A percentile compares a stretch with the other conserved stretches of the same genome.
Conservation (phyloP, 2,888 invertebrate genomes). For the Xestoiulus laeticollis region DNA sequence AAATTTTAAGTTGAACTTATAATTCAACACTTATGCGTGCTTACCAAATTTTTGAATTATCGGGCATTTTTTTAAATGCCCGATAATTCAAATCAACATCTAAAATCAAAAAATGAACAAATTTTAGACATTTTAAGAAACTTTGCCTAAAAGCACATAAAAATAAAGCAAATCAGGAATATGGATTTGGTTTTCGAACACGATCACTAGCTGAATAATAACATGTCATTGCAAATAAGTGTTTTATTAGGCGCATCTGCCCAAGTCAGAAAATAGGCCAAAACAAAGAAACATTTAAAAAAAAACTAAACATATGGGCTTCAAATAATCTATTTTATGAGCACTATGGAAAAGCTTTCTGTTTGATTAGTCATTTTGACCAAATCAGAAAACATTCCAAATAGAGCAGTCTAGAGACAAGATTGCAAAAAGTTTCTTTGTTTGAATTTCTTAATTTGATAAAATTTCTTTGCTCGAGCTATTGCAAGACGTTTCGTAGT, state of each 20-base stretch:
- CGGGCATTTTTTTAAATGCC: too few relatives aligned
- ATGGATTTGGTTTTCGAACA: not conserved
- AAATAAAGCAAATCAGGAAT: not conserved
- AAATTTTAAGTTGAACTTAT: too few relatives aligned
- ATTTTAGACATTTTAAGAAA: not conserved
- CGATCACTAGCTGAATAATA: not conserved
- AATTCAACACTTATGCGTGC: too few relatives aligned
- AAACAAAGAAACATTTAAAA: not conserved
- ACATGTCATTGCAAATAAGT: not conserved
- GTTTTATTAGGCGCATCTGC: not conserved
- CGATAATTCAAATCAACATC: too few relatives aligned
- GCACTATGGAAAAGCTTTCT: not conserved
- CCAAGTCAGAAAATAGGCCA: not conserved
- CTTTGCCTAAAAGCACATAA: not conserved
- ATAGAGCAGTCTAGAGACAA: not conserved
- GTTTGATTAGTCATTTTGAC: not conserved
- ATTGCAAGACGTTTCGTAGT: not conserved
- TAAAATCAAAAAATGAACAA: too few relatives aligned
- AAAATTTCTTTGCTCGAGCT: not conserved
- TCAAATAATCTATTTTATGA: too few relatives aligned
- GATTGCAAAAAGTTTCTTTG: not conserved
- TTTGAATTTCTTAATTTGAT: not conserved
- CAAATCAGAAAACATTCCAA: not conserved
- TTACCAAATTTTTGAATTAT: too few relatives aligned
- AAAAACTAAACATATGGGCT: not conserved